These are phyloP conservation scores for Pterostichus niger DNA, from an alignment of 2,888 invertebrate species.

Conservation along the genomic window DNA sequence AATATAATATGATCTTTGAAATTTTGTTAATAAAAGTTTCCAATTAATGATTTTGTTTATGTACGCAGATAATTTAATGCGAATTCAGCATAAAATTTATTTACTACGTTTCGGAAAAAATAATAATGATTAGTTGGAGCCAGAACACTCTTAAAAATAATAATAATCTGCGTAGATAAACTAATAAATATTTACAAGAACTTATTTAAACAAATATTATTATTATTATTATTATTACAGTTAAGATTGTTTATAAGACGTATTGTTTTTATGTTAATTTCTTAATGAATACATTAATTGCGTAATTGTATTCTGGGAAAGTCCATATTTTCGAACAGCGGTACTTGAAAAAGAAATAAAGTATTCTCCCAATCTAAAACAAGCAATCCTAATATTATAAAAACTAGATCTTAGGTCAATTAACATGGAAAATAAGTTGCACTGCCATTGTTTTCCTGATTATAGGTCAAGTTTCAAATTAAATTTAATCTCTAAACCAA, in stretches of 20 bases:
- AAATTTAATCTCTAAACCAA: too few relatives aligned
- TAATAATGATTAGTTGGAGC: not conserved
- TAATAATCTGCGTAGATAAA: not conserved
- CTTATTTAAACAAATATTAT: not conserved
- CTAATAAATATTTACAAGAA: not conserved
- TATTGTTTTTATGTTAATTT: not conserved
- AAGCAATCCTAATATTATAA: not conserved
- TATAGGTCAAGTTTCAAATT: too few relatives aligned
- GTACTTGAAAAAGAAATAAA: too few relatives aligned
- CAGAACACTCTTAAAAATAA: not conserved
- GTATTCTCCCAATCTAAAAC: too few relatives aligned
- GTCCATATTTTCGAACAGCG: too few relatives aligned
- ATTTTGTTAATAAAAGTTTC: constrained; percentile 1
- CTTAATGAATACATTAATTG: too few relatives aligned
- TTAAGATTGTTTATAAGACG: not conserved
- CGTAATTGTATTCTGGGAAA: too few relatives aligned
- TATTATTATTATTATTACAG: not conserved
- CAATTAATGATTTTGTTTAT: not conserved
- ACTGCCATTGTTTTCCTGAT: too few relatives aligned
- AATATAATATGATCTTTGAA: constrained; percentile 3
- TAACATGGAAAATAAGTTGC: not conserved
- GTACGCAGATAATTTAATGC: not conserved
- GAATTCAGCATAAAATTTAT: constrained; percentile 16
- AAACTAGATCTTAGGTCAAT: not conserved
- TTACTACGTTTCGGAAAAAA: constrained; percentile 8